A percentile compares a stretch with the other conserved stretches of the same genome.
phyloP scores from a whole-genome alignment of 2,797 vertebrate species.

The Mus caroli region DNA sequence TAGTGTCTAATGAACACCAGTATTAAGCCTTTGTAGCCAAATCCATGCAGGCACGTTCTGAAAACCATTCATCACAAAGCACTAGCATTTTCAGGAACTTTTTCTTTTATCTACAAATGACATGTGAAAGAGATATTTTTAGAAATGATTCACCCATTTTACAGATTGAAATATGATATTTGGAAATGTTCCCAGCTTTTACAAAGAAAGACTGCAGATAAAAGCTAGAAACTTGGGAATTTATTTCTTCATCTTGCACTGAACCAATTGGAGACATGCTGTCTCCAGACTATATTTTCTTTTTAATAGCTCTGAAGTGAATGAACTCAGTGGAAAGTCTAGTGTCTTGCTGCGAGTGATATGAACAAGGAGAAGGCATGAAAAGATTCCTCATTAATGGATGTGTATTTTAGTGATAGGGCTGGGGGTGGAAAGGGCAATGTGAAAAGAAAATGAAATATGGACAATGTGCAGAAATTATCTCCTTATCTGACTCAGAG shows the following conservation, averaged over 20 bases:
- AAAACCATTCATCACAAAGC: not conserved
- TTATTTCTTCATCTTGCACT: constrained; percentile 53
- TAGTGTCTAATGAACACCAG: not conserved
- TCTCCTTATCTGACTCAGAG: constrained; percentile 76
- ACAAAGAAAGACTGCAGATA: constrained; percentile 36
- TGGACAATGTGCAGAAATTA: constrained; percentile 71
- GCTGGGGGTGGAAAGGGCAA: constrained; percentile 33
- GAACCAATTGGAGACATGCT: constrained; percentile 75
- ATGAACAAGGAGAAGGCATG: constrained; percentile 72
- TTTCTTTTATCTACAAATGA: constrained; percentile 40
- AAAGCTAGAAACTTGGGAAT: constrained; percentile 70
- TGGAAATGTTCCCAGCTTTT: constrained; percentile 13
- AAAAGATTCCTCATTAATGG: constrained; percentile 83
- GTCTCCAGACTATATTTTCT: constrained; percentile 79
- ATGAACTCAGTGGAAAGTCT: constrained; percentile 71
- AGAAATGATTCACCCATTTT: constrained; percentile 27
- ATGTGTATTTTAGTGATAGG: constrained; percentile 76
- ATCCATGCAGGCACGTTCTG: not conserved
- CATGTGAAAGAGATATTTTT: not conserved
- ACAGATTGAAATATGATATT: constrained; percentile 29
- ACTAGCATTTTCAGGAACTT: not conserved
- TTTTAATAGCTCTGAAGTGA: constrained; percentile 79
- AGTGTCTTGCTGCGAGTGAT: constrained; percentile 68
- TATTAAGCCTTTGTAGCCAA: not conserved
- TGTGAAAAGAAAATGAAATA: constrained; percentile 82